Evolutionary conservation across 2,113 vertebrate genomes (phyloP), one percentile per base, ranked within the genome.

Genomic region (Saguinus midas): DNA sequence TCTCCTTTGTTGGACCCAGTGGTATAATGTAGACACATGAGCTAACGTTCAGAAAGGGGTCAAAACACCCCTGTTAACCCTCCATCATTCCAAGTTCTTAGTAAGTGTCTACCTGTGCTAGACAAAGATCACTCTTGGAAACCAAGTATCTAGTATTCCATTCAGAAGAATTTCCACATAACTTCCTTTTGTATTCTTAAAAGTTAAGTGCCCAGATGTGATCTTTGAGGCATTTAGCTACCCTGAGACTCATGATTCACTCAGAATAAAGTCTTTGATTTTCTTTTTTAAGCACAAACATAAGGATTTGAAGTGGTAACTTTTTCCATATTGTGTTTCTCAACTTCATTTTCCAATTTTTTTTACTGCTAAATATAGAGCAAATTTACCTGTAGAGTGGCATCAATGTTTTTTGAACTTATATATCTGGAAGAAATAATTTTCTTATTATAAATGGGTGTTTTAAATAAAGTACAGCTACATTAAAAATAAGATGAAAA

Each of bases 341-440:
- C 79, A 86, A 48, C 18, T 68, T 61, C 27, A 85, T 92, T 79
- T 43, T 52, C 45, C 58, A 40, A 18, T 50, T 25, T 61, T 89
- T 84, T 84, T 55, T 91, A 75, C 48, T 91, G n/a, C 21, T 96
- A 90, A 95, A 80, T 66, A 92, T 32, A 87, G 50, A 90, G 21
- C 64, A 68, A 89, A 55, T 17, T 66, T 29, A 61, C 64, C 50
- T 85, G 1, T 40, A 85, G 68, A 5, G 1, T 76, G 17, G 25
- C 43, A 58, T 96, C 10, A 66, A 10, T 48, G 76, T 94, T 68
- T 81, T 75, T 79, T 32, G 0, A 66, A 82, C 29, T 3, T 90
- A 50, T 48, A n/a, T 68, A 40, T 68, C 66, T 76, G 78, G 50
- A 94, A 88, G 27, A 93, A 70, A 52, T 76, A 96, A 76, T 92